Evolutionary conservation across 2,113 vertebrate genomes (phyloP), one percentile per base, ranked within the genome.

Genomic region (Pogonocichla stellata): DNA sequence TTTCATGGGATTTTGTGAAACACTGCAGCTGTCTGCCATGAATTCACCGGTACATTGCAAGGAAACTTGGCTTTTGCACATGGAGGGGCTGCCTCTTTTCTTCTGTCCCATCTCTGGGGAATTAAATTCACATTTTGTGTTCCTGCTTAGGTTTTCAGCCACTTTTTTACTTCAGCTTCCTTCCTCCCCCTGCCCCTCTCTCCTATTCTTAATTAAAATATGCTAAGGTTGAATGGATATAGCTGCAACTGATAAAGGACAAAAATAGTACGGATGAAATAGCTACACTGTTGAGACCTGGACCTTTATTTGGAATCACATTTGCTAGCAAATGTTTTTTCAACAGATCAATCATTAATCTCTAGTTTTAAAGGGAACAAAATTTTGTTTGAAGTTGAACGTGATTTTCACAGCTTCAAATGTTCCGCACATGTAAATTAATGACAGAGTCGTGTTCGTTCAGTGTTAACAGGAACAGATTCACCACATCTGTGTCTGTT

Each of bases 51-150:
- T 54, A 22, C 5, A 0, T 64, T 0, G 0, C 72, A 86, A 66
- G 86, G 93, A 94, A 96, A 96, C 80, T 77, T 86, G 64, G 78
- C 62, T 90, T 93, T 92, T 89, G 64, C 38, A 33, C 15, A 5
- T 38, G 47, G 72, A 66, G 86, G 15, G 64, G 58, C 77, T 3
- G 3, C 45, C 20, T 83, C 22, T 78, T 93, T 88, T 71, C 64
- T 91, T 88, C 69, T 92, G 28, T 53, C 33, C 58, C 0, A 0
- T 73, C 36, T 88, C 80, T 83, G 70, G 65, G 50, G 86, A 92
- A 90, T 91, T 81, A 87, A 88, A 77, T 69, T 86, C 71, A 75
- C 42, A 40, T 86, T 81, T 73, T 77, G 12, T 64, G 61, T 94
- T 92, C 43, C 75, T 74, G 54, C 67, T 56, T 86, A 80, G n/a